These are phyloP conservation scores for Simalia tracyae DNA, from an alignment of 2,797 vertebrate species.

Conservation along the genomic window DNA sequence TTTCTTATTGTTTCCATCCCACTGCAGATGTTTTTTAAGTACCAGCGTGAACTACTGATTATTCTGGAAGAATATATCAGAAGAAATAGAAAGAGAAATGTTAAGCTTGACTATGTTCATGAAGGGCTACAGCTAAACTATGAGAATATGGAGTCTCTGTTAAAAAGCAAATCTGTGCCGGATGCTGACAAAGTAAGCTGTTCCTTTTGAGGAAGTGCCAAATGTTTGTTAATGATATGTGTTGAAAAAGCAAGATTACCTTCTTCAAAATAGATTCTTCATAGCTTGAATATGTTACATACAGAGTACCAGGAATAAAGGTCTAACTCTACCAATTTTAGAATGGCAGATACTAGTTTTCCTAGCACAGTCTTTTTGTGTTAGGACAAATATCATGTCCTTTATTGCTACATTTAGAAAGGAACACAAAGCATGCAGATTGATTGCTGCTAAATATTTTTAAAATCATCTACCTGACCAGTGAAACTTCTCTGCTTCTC, in stretches of 20 bases:
- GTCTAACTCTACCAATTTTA: background rate
- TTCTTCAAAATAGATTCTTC: background rate
- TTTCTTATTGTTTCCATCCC: background rate
- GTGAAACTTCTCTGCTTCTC: background rate
- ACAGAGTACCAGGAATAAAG: background rate
- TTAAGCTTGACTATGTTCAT: constrained; percentile 55
- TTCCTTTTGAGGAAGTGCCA: background rate
- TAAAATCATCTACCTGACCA: background rate
- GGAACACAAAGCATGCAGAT: background rate
- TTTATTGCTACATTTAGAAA: background rate
- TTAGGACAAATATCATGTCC: background rate
- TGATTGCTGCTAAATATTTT: background rate
- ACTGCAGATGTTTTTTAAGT: constrained; percentile 58
- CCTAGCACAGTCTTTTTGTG: background rate
- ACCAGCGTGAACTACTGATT: constrained; percentile 53
- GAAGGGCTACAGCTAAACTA: constrained; percentile 57
- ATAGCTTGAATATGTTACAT: background rate
- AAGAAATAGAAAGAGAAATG: constrained; percentile 57
- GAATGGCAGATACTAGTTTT: background rate
- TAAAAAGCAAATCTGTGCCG: background rate
- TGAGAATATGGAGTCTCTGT: constrained; percentile 52
- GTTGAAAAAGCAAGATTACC: background rate
- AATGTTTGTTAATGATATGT: background rate
- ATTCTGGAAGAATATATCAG: constrained; percentile 41
- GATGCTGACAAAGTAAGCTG: background rate